These are phyloP conservation scores for Philhelius pedissequus DNA, from an alignment of 2,888 invertebrate species.

Conservation along the genomic window DNA sequence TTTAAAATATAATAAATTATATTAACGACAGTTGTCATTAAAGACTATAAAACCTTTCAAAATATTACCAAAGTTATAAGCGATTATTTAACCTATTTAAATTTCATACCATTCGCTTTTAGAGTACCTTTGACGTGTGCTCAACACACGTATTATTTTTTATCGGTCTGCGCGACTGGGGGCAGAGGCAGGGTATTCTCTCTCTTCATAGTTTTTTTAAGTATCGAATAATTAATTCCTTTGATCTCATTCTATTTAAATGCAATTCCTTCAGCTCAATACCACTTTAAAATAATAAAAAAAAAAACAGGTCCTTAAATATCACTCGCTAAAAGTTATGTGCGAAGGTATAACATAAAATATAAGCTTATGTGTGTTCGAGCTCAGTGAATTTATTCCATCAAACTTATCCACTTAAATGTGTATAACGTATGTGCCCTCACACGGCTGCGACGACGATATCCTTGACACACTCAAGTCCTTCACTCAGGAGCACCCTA, in stretches of 20 bases:
- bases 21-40: neutral
- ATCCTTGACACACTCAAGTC: constrained; percentile 58
- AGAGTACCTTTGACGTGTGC: neutral
- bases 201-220: neutral
- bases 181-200: neutral
- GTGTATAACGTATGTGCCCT: constrained; percentile 43
- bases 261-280: constrained; percentile 1
- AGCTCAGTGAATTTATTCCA: constrained; percentile 39
- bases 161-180: too few species aligned
- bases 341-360: neutral
- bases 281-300: constrained; percentile 2
- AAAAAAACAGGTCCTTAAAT: constrained; percentile 31
- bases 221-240: constrained; percentile 47
- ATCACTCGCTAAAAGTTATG: constrained; percentile 3
- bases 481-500: constrained; percentile 26
- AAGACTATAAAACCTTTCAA: neutral
- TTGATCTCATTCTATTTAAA: constrained; percentile 25
- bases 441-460: constrained; percentile 20
- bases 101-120: too few species aligned
- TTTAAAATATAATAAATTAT: constrained; percentile 1
- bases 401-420: constrained; percentile 61
- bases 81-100: too few species aligned
- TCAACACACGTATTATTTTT: neutral
- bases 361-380: neutral
- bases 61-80: neutral